Evolutionary conservation across 2,888 invertebrate species (phyloP).

Genomic region (Drosophila setosimentum): DNA sequence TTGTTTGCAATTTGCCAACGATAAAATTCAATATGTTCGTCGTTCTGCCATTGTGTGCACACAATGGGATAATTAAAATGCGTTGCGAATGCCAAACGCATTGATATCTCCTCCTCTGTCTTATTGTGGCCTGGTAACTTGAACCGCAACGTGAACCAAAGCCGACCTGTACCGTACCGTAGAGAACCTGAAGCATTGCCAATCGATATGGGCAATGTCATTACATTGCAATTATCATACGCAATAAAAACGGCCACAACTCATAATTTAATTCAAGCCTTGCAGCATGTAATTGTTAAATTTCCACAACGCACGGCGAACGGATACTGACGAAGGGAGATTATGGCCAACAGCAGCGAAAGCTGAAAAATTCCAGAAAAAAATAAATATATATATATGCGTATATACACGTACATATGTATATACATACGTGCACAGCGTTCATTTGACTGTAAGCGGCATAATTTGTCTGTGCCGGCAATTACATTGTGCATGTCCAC

Average conservation of each 20-base stretch:
- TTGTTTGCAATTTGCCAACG: constrained; percentile 46
- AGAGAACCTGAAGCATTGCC: constrained; percentile 11
- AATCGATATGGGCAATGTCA: constrained; percentile 57
- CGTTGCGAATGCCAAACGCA: constrained; percentile 6
- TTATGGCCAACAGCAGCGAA: constrained; percentile 50
- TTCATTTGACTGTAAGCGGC: constrained; percentile 21
- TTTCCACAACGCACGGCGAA: constrained; percentile 58
- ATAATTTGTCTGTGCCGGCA: constrained; percentile 69
- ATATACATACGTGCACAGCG: constrained; percentile 23
- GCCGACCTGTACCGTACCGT: not conserved
- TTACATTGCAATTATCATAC: constrained; percentile 75
- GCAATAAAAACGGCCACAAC: constrained; percentile 75
- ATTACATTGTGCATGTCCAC: constrained; percentile 61
- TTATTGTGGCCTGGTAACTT: not conserved
- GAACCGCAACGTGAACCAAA: not conserved
- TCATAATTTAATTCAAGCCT: constrained; percentile 73
- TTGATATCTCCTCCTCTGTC: not conserved
- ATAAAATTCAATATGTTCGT: constrained; percentile 55
- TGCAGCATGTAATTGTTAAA: constrained; percentile 70
- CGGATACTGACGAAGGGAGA: constrained; percentile 14
- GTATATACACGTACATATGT: constrained; percentile 12
- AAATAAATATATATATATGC: not conserved
- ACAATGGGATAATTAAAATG: constrained; percentile 74
- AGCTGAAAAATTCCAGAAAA: constrained; percentile 66
- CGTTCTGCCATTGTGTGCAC: constrained; percentile 8